A percentile compares a stretch with the other conserved stretches of the same genome.
Conservation (phyloP, 1,140 invertebrate species). For the Drosophila seguyi region DNA sequence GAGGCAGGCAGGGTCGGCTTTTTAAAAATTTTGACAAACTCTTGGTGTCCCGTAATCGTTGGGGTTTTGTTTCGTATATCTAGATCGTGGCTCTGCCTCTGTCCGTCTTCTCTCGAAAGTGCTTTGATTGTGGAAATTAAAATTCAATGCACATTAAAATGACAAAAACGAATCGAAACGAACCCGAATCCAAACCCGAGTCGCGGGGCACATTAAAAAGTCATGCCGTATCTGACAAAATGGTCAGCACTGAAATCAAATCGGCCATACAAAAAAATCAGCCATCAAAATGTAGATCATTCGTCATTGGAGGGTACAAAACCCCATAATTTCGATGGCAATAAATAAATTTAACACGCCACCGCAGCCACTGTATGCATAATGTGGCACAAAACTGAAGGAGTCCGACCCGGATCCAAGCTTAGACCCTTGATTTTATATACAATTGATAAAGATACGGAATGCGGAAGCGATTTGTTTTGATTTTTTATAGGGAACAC, state of each 20-base stretch:
- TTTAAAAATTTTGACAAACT: conserved; percentile 77
- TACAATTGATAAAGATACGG: conserved; percentile 2
- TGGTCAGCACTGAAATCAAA: conserved; percentile 45
- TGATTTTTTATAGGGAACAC: too few relatives aligned
- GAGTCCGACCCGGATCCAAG: conserved; percentile 12
- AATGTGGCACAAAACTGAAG: conserved; percentile 29
- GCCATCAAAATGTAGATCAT: conserved; percentile 81
- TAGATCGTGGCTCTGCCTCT: conserved; percentile 38
- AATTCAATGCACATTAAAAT: conserved; percentile 83
- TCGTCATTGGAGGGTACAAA: conserved; percentile 74
- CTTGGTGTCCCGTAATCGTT: conserved; percentile 54
- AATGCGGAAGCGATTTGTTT: conserved; percentile 2
- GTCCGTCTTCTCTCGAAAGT: conserved; percentile 40
- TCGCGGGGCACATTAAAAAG: conserved; percentile 71
- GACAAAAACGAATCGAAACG: conserved; percentile 73
- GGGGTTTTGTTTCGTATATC: conserved; percentile 30
- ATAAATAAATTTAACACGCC: conserved; percentile 82
- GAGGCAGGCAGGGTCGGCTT: conserved; percentile 52
- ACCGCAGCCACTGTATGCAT: conserved; percentile 55
- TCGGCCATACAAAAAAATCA: conserved; percentile 25
- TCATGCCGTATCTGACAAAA: conserved; percentile 67
- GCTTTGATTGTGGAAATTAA: conserved; percentile 76
- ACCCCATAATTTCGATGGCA: conserved; percentile 65
- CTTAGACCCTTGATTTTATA: background rate
- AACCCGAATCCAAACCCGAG: conserved; percentile 27